phyloP scores from a whole-genome alignment of 1,140 invertebrate species.

The Oedothorax gibbosus region DNA sequence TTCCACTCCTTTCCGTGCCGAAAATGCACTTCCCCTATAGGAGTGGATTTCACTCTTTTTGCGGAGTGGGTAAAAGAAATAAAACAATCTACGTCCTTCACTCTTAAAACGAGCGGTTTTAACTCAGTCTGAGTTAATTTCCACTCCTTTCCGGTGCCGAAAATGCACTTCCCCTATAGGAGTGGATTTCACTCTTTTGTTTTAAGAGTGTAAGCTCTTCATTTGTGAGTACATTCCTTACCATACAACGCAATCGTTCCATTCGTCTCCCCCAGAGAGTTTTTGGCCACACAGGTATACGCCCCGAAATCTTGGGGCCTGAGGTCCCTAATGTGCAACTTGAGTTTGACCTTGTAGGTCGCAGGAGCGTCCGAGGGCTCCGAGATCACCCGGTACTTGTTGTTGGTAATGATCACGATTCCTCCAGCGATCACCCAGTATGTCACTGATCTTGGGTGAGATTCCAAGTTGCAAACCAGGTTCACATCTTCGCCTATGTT shows the following conservation, averaged over 20 bases:
- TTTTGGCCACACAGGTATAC: conserved; percentile 93
- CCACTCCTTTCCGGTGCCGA: too few species aligned
- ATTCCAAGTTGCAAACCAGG: conserved; percentile 69
- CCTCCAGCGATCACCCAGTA: conserved; percentile 62
- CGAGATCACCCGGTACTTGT: conserved; percentile 57
- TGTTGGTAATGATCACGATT: conserved; percentile 62
- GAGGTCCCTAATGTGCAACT: conserved; percentile 60
- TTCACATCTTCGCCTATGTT: conserved; percentile 67
- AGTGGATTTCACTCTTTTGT: too few species aligned
- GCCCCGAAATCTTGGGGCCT: conserved; percentile 80
- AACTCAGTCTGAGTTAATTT: too few species aligned
- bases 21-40: too few species aligned
- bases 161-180: too few species aligned
- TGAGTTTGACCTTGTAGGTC: conserved; percentile 59
- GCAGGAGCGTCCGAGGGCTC: conserved; percentile 5
- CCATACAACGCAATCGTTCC: conserved; percentile 87
- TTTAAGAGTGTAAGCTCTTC: too few species aligned
- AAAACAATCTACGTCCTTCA: too few species aligned
- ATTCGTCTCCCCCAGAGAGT: conserved; percentile 90
- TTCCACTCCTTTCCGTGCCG: too few species aligned
- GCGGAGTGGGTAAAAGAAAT: too few species aligned
- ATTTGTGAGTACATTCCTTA: conserved; percentile 28
- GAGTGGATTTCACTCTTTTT: too few species aligned
- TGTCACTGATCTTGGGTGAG: conserved; percentile 61
- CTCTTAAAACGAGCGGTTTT: too few species aligned